Conservation (phyloP, 2,113 vertebrate species). For the Podocnemis expansa region DNA sequence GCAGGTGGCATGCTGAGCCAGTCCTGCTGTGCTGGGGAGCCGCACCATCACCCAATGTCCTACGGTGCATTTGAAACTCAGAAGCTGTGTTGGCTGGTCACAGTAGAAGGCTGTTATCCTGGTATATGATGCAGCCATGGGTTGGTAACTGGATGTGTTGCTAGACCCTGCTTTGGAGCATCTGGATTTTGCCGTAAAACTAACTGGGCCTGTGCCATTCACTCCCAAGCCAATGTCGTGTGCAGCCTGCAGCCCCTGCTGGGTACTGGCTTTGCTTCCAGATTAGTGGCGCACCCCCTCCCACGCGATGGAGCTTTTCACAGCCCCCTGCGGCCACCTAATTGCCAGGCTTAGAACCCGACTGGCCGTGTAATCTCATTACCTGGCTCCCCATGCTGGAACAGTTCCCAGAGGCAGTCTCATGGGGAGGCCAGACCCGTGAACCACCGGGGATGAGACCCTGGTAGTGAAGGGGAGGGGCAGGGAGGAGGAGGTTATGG, state of each 20-base stretch:
- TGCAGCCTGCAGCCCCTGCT: background rate
- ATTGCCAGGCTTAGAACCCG: background rate
- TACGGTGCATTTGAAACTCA: too few species aligned
- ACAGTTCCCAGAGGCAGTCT: background rate
- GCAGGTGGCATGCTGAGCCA: too few species aligned
- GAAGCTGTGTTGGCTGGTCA: too few species aligned
- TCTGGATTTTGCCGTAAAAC: too few species aligned
- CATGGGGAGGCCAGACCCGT: background rate
- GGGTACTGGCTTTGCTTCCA: background rate
- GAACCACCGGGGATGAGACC: background rate
- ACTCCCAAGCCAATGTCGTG: too few species aligned
- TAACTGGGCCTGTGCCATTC: background rate
- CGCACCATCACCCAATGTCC: too few species aligned
- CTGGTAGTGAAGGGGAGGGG: too few species aligned
- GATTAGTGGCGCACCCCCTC: background rate
- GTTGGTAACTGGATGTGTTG: background rate
- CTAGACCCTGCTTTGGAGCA: background rate
- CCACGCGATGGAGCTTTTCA: background rate
- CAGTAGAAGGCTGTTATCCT: too few species aligned
- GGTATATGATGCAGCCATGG: too few species aligned
- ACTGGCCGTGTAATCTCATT: background rate
- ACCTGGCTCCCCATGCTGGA: background rate
- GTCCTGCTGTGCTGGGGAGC: too few species aligned
- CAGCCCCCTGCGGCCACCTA: background rate
- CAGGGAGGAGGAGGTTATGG: too few species aligned